A percentile compares a stretch with the other conserved stretches of the same genome.
These are phyloP conservation scores for Drosophila mettleri DNA, from an alignment of 2,888 invertebrate species.

Conservation along the genomic window DNA sequence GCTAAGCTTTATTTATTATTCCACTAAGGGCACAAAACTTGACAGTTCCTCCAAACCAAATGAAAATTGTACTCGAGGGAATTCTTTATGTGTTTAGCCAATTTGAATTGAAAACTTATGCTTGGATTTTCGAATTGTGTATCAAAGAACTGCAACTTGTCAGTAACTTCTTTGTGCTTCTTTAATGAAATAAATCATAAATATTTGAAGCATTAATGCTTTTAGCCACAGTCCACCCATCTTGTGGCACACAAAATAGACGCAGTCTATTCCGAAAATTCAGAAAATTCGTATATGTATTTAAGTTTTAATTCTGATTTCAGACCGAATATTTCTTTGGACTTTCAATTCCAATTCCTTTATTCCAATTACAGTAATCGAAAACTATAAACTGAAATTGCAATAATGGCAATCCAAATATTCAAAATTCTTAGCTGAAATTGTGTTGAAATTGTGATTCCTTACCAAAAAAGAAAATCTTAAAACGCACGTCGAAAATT, in stretches of 20 bases:
- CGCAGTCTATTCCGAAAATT: neutral
- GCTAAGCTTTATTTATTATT: constrained; percentile 74
- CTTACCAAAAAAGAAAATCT: neutral
- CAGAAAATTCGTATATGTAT: too few relatives aligned
- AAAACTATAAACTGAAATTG: neutral
- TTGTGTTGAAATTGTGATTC: neutral
- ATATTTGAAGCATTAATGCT: neutral
- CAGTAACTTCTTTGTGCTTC: neutral
- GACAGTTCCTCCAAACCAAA: constrained; percentile 1
- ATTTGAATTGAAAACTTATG: constrained; percentile 8
- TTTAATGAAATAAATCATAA: neutral
- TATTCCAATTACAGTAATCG: too few relatives aligned
- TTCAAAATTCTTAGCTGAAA: neutral
- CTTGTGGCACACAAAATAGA: too few relatives aligned
- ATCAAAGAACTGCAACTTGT: neutral
- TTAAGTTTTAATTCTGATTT: neutral
- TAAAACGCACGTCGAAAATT: neutral
- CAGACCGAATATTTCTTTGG: neutral
- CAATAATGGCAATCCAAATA: neutral
- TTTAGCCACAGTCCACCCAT: neutral
- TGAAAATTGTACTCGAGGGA: constrained; percentile 14
- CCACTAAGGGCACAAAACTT: constrained; percentile 18
- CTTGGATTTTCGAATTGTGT: neutral
- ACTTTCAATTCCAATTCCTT: neutral
- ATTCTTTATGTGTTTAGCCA: constrained; percentile 7